A percentile compares a stretch with the other conserved stretches of the same genome.
Conservation (phyloP, 2,888 invertebrate genomes). For the Trissolcus brochymenae region DNA sequence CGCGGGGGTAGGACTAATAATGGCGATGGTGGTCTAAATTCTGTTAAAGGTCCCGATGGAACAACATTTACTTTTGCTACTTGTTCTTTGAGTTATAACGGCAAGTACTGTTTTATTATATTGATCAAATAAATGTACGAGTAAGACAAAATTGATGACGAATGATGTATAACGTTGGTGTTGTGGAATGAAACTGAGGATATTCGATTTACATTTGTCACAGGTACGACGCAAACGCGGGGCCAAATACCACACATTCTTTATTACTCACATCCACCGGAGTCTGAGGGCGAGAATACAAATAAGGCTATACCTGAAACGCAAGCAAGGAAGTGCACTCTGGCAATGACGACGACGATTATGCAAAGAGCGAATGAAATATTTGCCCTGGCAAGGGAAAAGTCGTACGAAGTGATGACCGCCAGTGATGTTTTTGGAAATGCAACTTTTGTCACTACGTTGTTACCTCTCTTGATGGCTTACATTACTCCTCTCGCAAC, state of each 20-base stretch:
- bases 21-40: conserved; percentile 93
- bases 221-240: conserved; percentile 89
- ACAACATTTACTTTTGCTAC: conserved; percentile 93
- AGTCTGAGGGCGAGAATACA: conserved; percentile 79
- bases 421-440: conserved; percentile 79
- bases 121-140: neutral
- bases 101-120: conserved; percentile 71
- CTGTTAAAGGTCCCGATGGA: conserved; percentile 94
- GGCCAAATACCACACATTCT: conserved; percentile 96
- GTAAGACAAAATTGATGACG: too few species aligned
- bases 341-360: conserved; percentile 87
- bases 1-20: conserved; percentile 95
- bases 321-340: conserved; percentile 83
- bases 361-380: conserved; percentile 87
- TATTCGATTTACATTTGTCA: conserved; percentile 24
- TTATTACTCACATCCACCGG: conserved; percentile 87
- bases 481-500: conserved; percentile 88
- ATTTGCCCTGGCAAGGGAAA: conserved; percentile 86
- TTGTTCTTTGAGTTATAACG: conserved; percentile 95
- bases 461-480: conserved; percentile 90
- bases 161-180: too few species aligned
- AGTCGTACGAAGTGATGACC: conserved; percentile 79
- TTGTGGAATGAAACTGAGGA: conserved; percentile 4
- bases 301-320: conserved; percentile 80
- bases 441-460: conserved; percentile 83